A percentile compares a stretch with the other conserved stretches of the same genome.
Conservation (phyloP, 2,113 vertebrate species). For the Mastomys coucha region DNA sequence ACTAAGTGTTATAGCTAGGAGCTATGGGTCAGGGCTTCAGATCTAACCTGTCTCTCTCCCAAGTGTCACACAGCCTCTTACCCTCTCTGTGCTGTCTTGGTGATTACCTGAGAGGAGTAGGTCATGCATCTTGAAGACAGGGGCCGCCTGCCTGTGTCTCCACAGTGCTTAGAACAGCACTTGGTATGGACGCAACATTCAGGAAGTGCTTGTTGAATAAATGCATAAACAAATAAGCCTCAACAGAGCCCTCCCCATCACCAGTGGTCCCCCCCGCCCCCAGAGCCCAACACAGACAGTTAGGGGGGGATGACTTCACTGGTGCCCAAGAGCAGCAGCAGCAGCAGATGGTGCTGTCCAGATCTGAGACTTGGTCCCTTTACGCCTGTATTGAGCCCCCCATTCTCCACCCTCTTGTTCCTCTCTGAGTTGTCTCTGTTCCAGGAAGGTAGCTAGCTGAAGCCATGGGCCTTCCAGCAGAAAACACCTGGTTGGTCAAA, state of each 20-base stretch:
- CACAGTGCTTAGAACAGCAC: not conserved
- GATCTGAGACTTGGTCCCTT: not conserved
- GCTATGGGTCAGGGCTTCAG: not conserved
- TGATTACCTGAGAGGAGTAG: not conserved
- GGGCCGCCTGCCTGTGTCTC: not conserved
- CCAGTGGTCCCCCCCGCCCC: not conserved
- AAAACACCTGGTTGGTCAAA: constrained; percentile 74
- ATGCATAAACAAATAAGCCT: not conserved
- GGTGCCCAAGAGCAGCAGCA: not conserved
- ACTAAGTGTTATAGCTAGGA: not conserved
- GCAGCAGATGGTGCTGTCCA: constrained; percentile 65
- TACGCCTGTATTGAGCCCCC: not conserved
- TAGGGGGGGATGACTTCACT: not conserved
- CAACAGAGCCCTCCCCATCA: not conserved
- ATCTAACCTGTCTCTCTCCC: not conserved
- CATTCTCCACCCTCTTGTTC: not conserved
- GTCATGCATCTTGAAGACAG: not conserved
- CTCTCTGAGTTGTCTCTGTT: not conserved
- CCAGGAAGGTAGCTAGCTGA: constrained; percentile 32
- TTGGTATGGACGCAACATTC: not conserved
- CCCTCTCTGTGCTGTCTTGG: not conserved
- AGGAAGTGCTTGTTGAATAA: not conserved
- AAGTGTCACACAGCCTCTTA: not conserved
- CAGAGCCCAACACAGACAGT: not conserved
- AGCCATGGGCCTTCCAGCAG: not conserved